A percentile compares a stretch with the other conserved stretches of the same genome.
phyloP scores from a whole-genome alignment of 2,113 vertebrate species.

The Calidris pugnax region DNA sequence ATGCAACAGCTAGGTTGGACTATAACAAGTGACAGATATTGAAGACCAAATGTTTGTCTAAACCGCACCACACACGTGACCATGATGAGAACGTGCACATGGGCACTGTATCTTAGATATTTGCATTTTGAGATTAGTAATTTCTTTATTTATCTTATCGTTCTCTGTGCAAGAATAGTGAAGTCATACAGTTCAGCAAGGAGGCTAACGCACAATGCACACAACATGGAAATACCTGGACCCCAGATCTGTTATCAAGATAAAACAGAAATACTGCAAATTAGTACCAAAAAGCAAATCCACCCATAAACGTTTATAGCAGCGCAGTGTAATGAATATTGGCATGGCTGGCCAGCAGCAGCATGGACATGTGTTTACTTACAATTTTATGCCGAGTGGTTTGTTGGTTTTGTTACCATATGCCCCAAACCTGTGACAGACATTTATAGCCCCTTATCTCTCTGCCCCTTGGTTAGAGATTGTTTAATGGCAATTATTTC shows the following conservation, averaged over 20 bases:
- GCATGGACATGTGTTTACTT: background rate
- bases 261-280: background rate
- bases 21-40: background rate
- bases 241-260: background rate
- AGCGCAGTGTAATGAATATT: background rate
- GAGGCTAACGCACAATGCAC: background rate
- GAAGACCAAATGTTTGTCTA: background rate
- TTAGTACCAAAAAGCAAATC: background rate
- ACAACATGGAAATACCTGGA: background rate
- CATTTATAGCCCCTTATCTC: background rate
- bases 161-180: background rate
- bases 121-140: background rate
- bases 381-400: background rate
- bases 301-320: background rate
- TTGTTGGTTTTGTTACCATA: background rate
- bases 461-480: background rate
- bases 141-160: background rate
- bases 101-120: background rate
- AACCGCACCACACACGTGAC: background rate
- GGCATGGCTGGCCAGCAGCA: background rate
- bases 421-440: background rate
- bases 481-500: background rate
- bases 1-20: conserved; percentile 83
- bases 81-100: background rate
- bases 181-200: background rate